Percentiles rank a stretch among this genome's conserved stretches.
phyloP scores from a whole-genome alignment of 2,888 invertebrate species.

The Tholera decimalis region DNA sequence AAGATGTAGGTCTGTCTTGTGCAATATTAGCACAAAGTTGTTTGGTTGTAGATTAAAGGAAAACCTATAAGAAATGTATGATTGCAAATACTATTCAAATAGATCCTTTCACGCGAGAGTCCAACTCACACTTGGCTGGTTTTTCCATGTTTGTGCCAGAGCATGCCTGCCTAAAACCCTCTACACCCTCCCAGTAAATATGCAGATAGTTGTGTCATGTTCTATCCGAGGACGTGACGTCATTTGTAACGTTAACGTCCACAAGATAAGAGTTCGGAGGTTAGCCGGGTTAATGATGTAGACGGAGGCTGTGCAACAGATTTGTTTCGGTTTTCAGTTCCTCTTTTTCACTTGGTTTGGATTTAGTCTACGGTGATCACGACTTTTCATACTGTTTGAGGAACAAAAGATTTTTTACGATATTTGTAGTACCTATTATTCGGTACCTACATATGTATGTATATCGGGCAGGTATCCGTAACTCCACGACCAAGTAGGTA shows the following conservation, averaged over 20 bases:
- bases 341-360: not conserved
- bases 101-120: too few species aligned
- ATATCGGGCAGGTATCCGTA: too few species aligned
- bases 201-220: conserved; percentile 77
- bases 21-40: too few species aligned
- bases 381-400: not conserved
- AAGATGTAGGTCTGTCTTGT: too few species aligned
- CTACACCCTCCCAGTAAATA: conserved; percentile 70
- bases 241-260: conserved; percentile 65
- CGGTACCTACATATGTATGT: too few species aligned
- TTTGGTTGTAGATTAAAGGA: too few species aligned
- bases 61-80: too few species aligned
- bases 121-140: too few species aligned
- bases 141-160: too few species aligned
- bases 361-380: not conserved
- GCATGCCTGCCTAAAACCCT: too few species aligned
- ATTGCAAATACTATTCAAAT: too few species aligned
- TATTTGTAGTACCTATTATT: not conserved
- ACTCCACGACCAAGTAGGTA: too few species aligned
- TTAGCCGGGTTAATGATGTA: conserved; percentile 39
- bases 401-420: not conserved
- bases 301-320: conserved; percentile 13
- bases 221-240: conserved; percentile 46
- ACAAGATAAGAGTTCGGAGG: conserved; percentile 24
- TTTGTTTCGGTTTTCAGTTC: not conserved